These are phyloP conservation scores for Troides helena DNA, from an alignment of 2,888 invertebrate species.

Conservation along the genomic window DNA sequence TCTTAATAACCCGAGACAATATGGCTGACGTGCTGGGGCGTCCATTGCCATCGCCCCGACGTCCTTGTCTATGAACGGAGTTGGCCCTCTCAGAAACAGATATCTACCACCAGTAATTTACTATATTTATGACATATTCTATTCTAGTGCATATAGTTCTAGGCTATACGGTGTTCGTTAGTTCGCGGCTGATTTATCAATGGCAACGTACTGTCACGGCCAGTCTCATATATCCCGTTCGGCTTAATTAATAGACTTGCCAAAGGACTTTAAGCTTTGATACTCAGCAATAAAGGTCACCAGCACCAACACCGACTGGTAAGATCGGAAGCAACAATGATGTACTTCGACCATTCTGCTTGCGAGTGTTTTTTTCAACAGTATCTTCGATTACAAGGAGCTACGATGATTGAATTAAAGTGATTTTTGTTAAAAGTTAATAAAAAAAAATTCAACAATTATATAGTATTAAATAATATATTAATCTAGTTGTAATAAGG, in stretches of 20 bases:
- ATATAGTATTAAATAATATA: too few relatives aligned
- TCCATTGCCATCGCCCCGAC: too few relatives aligned
- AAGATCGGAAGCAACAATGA: constrained; percentile 68
- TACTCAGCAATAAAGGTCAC: constrained; percentile 28
- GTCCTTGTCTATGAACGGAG: too few relatives aligned
- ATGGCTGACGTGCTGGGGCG: too few relatives aligned
- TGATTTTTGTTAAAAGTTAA: background rate
- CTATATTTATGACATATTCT: background rate
- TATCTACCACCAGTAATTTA: too few relatives aligned
- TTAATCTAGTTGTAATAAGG: too few relatives aligned
- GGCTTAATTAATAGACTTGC: constrained; percentile 38
- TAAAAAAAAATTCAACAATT: background rate
- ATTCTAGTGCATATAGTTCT: background rate
- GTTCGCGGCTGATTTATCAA: constrained; percentile 39
- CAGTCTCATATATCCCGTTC: constrained; percentile 36
- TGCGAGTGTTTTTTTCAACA: constrained; percentile 62
- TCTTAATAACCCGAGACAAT: too few relatives aligned
- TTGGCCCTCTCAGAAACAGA: too few relatives aligned
- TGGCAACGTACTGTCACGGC: constrained; percentile 33
- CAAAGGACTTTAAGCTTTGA: constrained; percentile 29
- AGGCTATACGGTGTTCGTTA: background rate
- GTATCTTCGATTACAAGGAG: constrained; percentile 51
- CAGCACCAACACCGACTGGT: constrained; percentile 36
- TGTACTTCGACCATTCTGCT: constrained; percentile 65
- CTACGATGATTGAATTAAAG: constrained; percentile 27